Base-by-base conservation (phyloP, 1,140 invertebrate species). In the Leptinotarsa undecemlineata region DNA sequence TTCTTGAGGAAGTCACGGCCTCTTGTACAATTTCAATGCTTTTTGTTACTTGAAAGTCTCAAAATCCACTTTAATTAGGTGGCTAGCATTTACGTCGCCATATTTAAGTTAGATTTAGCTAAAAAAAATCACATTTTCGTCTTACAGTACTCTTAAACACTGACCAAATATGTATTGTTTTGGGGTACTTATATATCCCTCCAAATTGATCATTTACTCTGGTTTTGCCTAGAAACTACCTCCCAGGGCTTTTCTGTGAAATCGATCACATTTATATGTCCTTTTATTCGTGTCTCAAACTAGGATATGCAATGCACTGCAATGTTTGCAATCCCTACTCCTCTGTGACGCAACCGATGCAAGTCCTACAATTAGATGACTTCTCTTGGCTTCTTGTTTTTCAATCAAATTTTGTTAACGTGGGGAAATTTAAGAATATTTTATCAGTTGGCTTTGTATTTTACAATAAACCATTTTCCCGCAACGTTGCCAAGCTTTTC, bases 31-130 rank as follows among this genome's bases (percentile, higher is more conserved):
- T n/a, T 26, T 70, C 21, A 33, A n/a, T 71, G 69, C 20, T 57
- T 23, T 71, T 60, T 20, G 14, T 14, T 21, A 48, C 60, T 71
- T 61, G 13, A 68, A 63, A 63, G 67, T 72, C 48, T 71, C 48
- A 72, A 74, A 77, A 77, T 76, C 69, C 67, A 71, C 76, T 76
- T 79, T 79, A 80, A 80, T 78, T 78, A 71, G 77, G 33, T 72
- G 75, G 70, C 74, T 80, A 77, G 76, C 76, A 76, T 79, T 79
- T 63, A 75, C 77, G 79, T 79, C 82, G 82, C 82, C 82, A 83
- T 83, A 77, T 83, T 82, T 83, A 78, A 79, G 77, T 75, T 77
- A 76, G 78, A 81, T 80, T 76, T 77, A 74, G 72, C 71, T 79
- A 82, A 82, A 81, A 60, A 74, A 74, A 33, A 68, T 68, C 66